Evolutionary conservation across 2,113 vertebrate species (phyloP).

Genomic region (Patagioenas fasciata): DNA sequence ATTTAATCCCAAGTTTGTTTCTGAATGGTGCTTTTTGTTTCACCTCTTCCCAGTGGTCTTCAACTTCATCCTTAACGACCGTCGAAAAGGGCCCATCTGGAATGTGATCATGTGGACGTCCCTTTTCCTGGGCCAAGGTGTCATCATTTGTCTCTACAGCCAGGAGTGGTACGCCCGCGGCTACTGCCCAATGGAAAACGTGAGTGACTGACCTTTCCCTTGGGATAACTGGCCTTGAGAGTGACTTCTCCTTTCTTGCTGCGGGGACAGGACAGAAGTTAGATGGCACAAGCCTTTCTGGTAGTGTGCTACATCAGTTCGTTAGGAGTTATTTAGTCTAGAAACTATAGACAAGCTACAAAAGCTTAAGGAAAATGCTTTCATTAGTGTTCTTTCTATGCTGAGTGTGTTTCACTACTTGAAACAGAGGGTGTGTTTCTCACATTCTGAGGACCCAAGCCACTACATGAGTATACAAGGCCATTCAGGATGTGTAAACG

Average conservation of each 20-base stretch:
- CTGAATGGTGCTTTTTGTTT: not conserved
- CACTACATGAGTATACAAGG: not conserved
- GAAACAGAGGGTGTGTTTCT: not conserved
- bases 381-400: not conserved
- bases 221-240: accelerated
- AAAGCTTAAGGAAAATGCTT: not conserved
- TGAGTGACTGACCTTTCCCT: slow-evolving; percentile 60
- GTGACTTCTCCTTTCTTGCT: not conserved
- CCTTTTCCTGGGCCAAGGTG: slow-evolving; percentile 90
- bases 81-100: slow-evolving; percentile 92
- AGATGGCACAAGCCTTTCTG: accelerated
- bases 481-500: not conserved
- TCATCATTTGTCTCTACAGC: slow-evolving; percentile 92
- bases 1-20: not conserved
- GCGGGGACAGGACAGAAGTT: not conserved
- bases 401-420: not conserved
- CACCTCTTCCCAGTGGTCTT: slow-evolving; percentile 84
- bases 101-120: slow-evolving; percentile 95
- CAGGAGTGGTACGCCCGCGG: slow-evolving; percentile 95
- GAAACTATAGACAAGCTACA: not conserved
- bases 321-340: not conserved
- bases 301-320: not conserved
- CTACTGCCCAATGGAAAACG: slow-evolving; percentile 87
- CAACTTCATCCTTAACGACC: slow-evolving; percentile 93
- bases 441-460: not conserved